Conservation (phyloP, 1,140 invertebrate genomes). For the Aphelinus atriplicis region DNA sequence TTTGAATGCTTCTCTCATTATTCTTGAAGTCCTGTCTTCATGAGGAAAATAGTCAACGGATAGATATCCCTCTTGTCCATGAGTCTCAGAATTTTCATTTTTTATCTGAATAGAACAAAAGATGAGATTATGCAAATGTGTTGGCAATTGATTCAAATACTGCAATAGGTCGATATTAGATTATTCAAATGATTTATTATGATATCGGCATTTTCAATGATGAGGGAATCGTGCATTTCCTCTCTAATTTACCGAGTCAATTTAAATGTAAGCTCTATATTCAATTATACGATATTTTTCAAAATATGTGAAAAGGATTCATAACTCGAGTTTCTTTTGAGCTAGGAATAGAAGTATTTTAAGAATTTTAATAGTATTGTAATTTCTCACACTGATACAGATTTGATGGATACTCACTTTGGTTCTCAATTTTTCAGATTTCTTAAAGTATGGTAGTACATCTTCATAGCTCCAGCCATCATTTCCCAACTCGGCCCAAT, state of each 20-base stretch:
- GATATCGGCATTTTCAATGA: no score
- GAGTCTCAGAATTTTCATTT: background rate
- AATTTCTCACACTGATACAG: background rate
- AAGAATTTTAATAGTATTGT: background rate
- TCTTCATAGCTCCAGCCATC: constrained; percentile 70
- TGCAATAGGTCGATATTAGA: no score
- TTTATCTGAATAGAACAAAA: no score
- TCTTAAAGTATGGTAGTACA: constrained; percentile 68
- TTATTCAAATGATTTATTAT: no score
- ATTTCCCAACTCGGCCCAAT: constrained; percentile 67
- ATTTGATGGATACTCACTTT: background rate
- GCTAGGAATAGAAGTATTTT: background rate
- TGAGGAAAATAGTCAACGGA: background rate
- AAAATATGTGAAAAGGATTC: background rate
- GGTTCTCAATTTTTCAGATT: constrained; percentile 55
- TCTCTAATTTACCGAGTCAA: no score
- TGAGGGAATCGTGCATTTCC: no score
- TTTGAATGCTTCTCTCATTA: background rate
- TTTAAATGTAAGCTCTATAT: no score
- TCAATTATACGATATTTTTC: background rate
- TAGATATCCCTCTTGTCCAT: constrained; percentile 9
- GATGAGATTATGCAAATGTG: no score
- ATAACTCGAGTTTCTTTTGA: background rate
- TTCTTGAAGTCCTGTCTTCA: background rate
- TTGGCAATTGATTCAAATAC: no score